Percentiles rank a stretch among this genome's conserved stretches.
phyloP scores from a whole-genome alignment of 1,140 invertebrate species.

The Notospermus geniculatus region DNA sequence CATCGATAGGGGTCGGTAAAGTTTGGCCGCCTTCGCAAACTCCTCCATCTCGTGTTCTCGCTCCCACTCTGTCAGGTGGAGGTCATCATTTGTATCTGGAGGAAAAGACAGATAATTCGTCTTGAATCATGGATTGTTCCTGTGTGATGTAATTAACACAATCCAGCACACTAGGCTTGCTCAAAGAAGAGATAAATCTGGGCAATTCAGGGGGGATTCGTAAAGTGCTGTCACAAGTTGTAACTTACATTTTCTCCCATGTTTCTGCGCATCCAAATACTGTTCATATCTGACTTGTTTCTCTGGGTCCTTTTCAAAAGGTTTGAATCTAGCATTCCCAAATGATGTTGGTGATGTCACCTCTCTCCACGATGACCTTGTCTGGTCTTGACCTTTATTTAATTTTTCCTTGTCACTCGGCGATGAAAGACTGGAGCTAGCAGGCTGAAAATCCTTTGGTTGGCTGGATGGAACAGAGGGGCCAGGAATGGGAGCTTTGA shows the following conservation, averaged over 20 bases:
- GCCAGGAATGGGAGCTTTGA: constrained; percentile 6
- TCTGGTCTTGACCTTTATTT: background rate
- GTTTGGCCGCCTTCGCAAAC: constrained; percentile 73
- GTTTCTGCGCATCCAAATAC: constrained; percentile 62
- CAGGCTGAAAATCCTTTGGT: too few species aligned
- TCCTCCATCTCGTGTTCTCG: constrained; percentile 74
- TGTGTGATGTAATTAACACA: too few species aligned
- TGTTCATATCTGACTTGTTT: constrained; percentile 80
- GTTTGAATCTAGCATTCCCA: constrained; percentile 55
- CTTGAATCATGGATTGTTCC: background rate
- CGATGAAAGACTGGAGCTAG: too few species aligned
- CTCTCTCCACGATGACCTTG: constrained; percentile 4
- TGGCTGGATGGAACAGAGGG: constrained; percentile 12
- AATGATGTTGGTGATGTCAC: background rate
- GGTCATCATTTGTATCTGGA: constrained; percentile 35
- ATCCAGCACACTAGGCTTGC: background rate
- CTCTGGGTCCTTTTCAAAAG: constrained; percentile 68
- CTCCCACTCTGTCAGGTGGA: constrained; percentile 76
- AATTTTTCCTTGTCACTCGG: constrained; percentile 8
- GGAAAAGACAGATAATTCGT: background rate
- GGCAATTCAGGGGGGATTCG: too few species aligned
- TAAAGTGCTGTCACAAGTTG: too few species aligned
- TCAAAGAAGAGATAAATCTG: background rate
- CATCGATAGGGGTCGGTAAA: constrained; percentile 71
- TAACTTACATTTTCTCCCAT: constrained; percentile 58